phyloP scores from a whole-genome alignment of 1,140 invertebrate genomes.

The Scaptodrosophila lebanonensis region DNA sequence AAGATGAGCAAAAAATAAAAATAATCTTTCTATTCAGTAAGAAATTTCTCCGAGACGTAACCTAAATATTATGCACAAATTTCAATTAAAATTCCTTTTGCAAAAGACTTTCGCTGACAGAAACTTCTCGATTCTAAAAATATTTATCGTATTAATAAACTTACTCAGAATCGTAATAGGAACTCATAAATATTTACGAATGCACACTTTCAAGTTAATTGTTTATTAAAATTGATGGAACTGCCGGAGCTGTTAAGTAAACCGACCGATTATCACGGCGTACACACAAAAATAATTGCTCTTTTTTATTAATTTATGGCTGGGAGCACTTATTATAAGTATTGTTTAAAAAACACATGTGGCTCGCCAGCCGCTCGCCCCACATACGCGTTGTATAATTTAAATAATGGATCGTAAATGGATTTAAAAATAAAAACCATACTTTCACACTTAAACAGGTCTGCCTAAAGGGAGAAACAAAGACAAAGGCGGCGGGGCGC shows the following conservation, averaged over 20 bases:
- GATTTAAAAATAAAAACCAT: constrained; percentile 29
- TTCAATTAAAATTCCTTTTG: too few species aligned
- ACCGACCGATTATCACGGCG: constrained; percentile 24
- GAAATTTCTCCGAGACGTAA: too few species aligned
- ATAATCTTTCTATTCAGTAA: too few species aligned
- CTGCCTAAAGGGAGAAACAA: constrained; percentile 8
- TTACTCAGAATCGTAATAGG: constrained; percentile 71
- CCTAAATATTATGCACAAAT: too few species aligned
- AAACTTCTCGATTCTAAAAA: neutral
- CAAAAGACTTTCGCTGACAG: too few species aligned
- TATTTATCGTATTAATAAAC: constrained; percentile 40
- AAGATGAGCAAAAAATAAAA: too few species aligned
- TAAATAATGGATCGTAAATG: constrained; percentile 30
- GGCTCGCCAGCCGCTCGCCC: too few species aligned
- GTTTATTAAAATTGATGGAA: constrained; percentile 6
- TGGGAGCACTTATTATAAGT: constrained; percentile 8
- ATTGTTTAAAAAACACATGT: constrained; percentile 19
- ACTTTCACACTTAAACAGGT: too few species aligned
- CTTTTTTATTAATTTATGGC: constrained; percentile 10
- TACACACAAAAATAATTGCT: constrained; percentile 21
- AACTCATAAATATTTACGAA: constrained; percentile 62
- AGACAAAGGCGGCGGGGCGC: constrained; percentile 8
- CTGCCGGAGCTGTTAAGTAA: constrained; percentile 19
- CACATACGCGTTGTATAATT: constrained; percentile 26
- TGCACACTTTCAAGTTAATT: constrained; percentile 23